Conservation (phyloP, 2,113 vertebrate species). For the Holacanthus passer region DNA sequence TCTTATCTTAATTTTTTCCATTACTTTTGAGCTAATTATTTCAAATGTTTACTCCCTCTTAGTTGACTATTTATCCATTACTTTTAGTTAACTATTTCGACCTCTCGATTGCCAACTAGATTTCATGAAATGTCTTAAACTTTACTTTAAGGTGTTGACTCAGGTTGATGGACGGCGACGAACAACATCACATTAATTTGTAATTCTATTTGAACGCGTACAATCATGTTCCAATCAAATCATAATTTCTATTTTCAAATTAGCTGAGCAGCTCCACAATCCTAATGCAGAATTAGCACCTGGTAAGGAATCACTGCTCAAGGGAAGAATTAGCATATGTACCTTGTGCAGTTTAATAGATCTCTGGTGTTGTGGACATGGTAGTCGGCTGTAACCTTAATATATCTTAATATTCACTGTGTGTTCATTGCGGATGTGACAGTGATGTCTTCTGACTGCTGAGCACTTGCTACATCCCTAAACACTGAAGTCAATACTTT, state of each 20-base stretch:
- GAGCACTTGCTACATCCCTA: conserved; percentile 64
- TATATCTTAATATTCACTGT: conserved; percentile 53
- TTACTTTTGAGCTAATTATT: not conserved
- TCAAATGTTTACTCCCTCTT: not conserved
- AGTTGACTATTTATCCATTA: not conserved
- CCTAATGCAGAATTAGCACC: not conserved
- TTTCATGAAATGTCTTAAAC: not conserved
- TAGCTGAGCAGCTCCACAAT: not conserved
- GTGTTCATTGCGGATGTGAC: conserved; percentile 47
- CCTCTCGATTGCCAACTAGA: not conserved
- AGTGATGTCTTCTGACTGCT: conserved; percentile 74
- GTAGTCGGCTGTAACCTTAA: conserved; percentile 27
- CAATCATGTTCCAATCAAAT: not conserved
- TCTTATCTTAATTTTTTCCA: not conserved
- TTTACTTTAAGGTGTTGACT: not conserved
- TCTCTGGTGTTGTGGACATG: conserved; percentile 23
- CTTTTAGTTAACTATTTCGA: not conserved
- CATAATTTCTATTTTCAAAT: not conserved
- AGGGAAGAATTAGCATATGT: not conserved
- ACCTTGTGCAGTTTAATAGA: conserved; percentile 1
- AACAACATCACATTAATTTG: not conserved
- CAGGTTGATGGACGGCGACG: not conserved
- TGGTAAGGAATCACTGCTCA: not conserved
- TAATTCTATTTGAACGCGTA: not conserved
- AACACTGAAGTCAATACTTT: conserved; percentile 69